Base-by-base conservation (phyloP, 1,140 invertebrate species). In the Lepidostoma basale region DNA sequence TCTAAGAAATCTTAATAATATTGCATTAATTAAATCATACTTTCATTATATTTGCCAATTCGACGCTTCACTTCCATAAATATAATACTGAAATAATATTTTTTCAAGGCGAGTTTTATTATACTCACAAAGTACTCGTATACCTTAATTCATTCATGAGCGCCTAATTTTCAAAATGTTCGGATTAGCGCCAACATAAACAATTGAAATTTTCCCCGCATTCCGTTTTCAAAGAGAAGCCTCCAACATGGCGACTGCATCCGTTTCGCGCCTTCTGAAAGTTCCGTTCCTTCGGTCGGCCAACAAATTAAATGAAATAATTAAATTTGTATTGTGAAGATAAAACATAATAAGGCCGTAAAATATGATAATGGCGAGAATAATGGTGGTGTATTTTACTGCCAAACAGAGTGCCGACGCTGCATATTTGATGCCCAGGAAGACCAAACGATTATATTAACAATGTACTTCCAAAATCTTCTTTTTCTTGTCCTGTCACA, bases 281-380 rank as follows among this genome's bases (percentile, higher is more conserved):
- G 33, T 9, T 9, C 10, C 9, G 6, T 22, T 22, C 44, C 44
- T 25, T 23, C 6, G 6, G 3, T 18, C 6, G 10, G 44, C 16
- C 12, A 22, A 22, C 20, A 47, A 47, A 47, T 47, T 22, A 47
- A 47, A 47, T 22, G 44, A 47, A 47, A 47, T 47, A 47, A 47
- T 47, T 47, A 23, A 47, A 47, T 25, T 47, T 12, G 44, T 23
- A 47, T 10, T 47, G 12, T n/a, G 12, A 47, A 47, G 44, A 47
- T 47, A 47, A 47, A 47, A 47, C 44, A 22, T 47, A 47, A 47
- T 47, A 25, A 18, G 22, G 44, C 44, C 44, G 44, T 47, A 23
- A 47, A 47, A 3, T 5, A 23, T 5, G 16, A 47, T 47, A 25
- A 47, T 47, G 44, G 44, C 44, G 16, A 25, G 16, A 20, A 22